Base-by-base conservation (phyloP, 2,888 invertebrate species). In the Drosophila birchii region DNA sequence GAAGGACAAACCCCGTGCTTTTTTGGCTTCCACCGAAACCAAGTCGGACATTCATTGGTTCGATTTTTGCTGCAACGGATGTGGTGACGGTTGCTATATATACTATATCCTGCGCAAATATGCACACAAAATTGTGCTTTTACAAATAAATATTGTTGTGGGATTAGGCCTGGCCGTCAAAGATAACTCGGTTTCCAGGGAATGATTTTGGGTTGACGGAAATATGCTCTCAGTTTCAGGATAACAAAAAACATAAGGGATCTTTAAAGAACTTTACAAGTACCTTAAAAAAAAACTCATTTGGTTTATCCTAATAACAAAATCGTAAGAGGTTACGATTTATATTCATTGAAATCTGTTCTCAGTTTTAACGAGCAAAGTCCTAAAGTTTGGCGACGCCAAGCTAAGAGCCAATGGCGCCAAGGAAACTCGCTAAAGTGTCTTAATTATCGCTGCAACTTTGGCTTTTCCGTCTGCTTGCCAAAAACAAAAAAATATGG, bases 81-180 rank as follows among this genome's bases (percentile, higher is more conserved):
- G 81, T 64, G 69, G 71, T 67, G 39, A 75, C 39, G 41, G 54
- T 79, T 60, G 47, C n/a, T 77, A 39, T 47, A 29, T 53, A 32
- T 47, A 18, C 12, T 68, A 43, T 74, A 78, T 69, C 74, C 79
- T 53, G 51, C 63, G 64, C 70, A 75, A 77, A 83, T 81, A 78
- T 81, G 66, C 62, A 68, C 67, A 78, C 72, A 68, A 76, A 79
- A 83, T 69, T 66, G 51, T 74, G 59, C 34, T 57, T 66, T 69
- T 68, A 56, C 70, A 67, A 63, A 82, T 78, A 69, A 72, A 82
- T 82, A 82, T 79, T 73, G 57, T 53, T 75, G 54, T 54, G 68
- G 68, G 68, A 57, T 68, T 58, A 54, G 56, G 44, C 32, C 43
- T 56, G 51, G 16, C 43, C 43, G 55, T 62, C 67, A 23, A 20